Percentiles rank a stretch among this genome's conserved stretches.
These are phyloP conservation scores for Glomeris maerens DNA, from an alignment of 1,140 invertebrate genomes.

Conservation along the genomic window DNA sequence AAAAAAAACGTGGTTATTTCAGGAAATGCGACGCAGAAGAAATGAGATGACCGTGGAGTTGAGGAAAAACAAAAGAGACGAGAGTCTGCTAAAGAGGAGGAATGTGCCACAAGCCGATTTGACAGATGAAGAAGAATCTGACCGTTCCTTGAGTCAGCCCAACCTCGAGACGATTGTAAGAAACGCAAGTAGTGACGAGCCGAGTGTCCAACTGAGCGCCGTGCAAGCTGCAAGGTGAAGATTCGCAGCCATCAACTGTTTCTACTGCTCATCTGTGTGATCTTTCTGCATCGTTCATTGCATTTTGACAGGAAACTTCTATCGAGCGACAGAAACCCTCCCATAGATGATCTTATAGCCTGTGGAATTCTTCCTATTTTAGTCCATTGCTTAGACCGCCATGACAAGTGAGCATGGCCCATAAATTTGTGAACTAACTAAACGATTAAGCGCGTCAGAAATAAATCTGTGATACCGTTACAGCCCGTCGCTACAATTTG, in stretches of 20 bases:
- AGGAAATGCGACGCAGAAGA: constrained; percentile 90
- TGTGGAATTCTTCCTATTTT: constrained; percentile 88
- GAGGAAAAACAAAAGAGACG: constrained; percentile 91
- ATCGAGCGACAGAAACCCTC: constrained; percentile 93
- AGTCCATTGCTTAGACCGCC: constrained; percentile 70
- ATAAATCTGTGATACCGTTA: constrained; percentile 18
- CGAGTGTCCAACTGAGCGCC: constrained; percentile 55
- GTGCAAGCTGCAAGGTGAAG: constrained; percentile 58
- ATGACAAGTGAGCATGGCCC: constrained; percentile 46
- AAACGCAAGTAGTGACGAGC: constrained; percentile 52
- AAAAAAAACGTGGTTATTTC: constrained; percentile 8
- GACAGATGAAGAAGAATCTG: constrained; percentile 42
- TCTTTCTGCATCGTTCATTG: no score
- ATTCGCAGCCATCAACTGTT: no score
- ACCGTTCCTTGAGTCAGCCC: constrained; percentile 46
- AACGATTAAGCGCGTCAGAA: background rate
- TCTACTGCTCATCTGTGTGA: no score
- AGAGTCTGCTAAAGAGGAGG: constrained; percentile 83
- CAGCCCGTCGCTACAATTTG: constrained; percentile 89
- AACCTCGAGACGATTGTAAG: constrained; percentile 53
- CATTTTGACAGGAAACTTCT: constrained; percentile 58
- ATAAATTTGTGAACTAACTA: background rate
- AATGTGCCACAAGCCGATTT: constrained; percentile 76
- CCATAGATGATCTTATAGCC: constrained; percentile 90
- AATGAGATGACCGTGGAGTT: constrained; percentile 92